These are phyloP conservation scores for Operophtera brumata DNA, from an alignment of 2,888 invertebrate species.

Conservation along the genomic window DNA sequence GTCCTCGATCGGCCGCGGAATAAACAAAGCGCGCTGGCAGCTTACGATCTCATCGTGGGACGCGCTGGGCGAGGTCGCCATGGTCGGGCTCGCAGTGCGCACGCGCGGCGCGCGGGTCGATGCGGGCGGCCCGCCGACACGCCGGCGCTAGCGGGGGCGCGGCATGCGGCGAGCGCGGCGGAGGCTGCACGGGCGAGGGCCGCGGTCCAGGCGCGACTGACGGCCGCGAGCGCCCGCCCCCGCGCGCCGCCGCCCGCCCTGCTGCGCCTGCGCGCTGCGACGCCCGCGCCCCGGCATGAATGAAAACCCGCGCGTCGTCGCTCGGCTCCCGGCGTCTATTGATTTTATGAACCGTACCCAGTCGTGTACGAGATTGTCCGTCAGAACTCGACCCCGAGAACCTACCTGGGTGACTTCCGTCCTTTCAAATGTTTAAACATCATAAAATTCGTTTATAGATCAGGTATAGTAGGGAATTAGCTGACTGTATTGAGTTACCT, in stretches of 20 bases:
- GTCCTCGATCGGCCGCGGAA: conserved; percentile 51
- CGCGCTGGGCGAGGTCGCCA: conserved; percentile 27
- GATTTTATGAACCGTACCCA: neutral
- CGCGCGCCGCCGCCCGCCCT: conserved; percentile 31
- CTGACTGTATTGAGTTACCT: no score
- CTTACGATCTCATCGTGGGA: conserved; percentile 29
- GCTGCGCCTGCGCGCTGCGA: conserved; percentile 28
- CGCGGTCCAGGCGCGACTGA: conserved; percentile 61
- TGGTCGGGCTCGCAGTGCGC: conserved; percentile 34
- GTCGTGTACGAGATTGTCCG: neutral
- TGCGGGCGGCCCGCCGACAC: conserved; percentile 52
- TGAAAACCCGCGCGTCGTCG: conserved; percentile 4
- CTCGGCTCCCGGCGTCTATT: conserved; percentile 4
- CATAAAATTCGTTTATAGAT: no score
- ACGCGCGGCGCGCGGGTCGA: conserved; percentile 34
- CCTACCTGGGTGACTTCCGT: no score
- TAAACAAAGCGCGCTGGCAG: conserved; percentile 29
- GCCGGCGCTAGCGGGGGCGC: conserved; percentile 63
- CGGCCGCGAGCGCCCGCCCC: conserved; percentile 39
- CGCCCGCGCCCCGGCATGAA: conserved; percentile 23
- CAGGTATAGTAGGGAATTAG: no score
- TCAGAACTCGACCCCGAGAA: no score
- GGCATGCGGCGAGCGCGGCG: conserved; percentile 59
- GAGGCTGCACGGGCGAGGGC: conserved; percentile 52
- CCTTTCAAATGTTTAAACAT: no score